A percentile compares a stretch with the other conserved stretches of the same genome.
Evolutionary conservation across 2,888 invertebrate genomes (phyloP).

Genomic region (Oscheius sp.): DNA sequence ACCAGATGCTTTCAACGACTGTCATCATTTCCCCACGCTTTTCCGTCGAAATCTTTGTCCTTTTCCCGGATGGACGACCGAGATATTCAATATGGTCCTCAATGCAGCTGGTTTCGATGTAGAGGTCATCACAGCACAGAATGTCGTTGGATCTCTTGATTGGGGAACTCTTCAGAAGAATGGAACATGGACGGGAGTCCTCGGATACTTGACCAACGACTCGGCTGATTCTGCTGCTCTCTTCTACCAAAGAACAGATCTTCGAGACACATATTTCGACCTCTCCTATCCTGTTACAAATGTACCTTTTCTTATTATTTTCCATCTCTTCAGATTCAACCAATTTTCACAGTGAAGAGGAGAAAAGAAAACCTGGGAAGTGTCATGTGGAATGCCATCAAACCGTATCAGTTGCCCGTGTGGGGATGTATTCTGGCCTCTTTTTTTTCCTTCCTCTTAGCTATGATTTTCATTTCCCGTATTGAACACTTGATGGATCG

Average conservation of each 20-base stretch:
- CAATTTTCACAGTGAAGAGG: slow-evolving; percentile 44
- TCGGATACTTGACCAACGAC: slow-evolving; percentile 55
- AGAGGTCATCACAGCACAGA: slow-evolving; percentile 32
- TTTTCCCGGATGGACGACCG: slow-evolving; percentile 59
- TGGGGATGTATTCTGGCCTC: slow-evolving; percentile 53
- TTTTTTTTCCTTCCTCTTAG: slow-evolving; percentile 32
- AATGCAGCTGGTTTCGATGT: slow-evolving; percentile 40
- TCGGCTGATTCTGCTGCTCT: slow-evolving; percentile 55
- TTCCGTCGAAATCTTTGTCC: slow-evolving; percentile 52
- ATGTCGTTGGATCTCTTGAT: slow-evolving; percentile 40
- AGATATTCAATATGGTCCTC: slow-evolving; percentile 45
- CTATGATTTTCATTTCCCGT: slow-evolving; percentile 42
- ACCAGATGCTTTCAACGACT: slow-evolving; percentile 57
- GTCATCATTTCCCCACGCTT: slow-evolving; percentile 52
- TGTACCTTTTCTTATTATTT: slow-evolving; percentile 25
- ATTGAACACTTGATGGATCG: slow-evolving; percentile 47
- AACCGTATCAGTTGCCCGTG: slow-evolving; percentile 48
- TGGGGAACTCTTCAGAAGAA: slow-evolving; percentile 44
- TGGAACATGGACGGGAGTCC: slow-evolving; percentile 53
- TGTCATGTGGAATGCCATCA: slow-evolving; percentile 61
- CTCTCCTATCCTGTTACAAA: slow-evolving; percentile 57
- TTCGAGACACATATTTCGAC: slow-evolving; percentile 47
- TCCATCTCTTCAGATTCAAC: slow-evolving; percentile 40
- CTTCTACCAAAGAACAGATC: slow-evolving; percentile 55
- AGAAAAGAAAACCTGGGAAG: slow-evolving; percentile 37